Conservation (phyloP, 92 coral and sea anemone species). For the Zoanthus gigantus region DNA sequence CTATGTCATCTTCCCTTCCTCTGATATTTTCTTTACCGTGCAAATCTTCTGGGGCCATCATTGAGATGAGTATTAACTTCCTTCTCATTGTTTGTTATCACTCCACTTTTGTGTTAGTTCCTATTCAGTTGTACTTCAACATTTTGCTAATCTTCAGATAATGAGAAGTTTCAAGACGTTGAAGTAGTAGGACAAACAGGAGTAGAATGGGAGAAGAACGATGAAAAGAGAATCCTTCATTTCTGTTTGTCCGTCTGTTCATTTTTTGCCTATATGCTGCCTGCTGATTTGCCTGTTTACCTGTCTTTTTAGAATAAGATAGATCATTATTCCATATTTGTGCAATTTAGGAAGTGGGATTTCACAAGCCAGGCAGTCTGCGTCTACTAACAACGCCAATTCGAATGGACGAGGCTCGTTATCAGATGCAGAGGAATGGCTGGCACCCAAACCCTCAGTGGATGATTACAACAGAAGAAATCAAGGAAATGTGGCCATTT, state of each 20-base stretch:
- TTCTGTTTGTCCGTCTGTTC: background rate
- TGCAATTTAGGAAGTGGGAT: constrained; percentile 77
- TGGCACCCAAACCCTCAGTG: constrained; percentile 96
- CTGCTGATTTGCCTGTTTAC: background rate
- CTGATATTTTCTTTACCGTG: no score
- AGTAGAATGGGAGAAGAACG: no score
- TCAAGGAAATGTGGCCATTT: constrained; percentile 87
- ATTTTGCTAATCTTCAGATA: no score
- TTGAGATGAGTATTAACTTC: no score
- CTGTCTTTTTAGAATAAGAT: background rate
- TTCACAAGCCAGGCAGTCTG: constrained; percentile 94
- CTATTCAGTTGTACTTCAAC: background rate
- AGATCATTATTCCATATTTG: background rate
- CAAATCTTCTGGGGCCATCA: no score
- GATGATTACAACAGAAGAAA: constrained; percentile 92
- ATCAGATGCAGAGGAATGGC: constrained; percentile 95
- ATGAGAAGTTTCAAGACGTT: no score
- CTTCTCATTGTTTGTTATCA: no score
- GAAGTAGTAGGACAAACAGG: no score
- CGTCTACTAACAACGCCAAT: constrained; percentile 85
- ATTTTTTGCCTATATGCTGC: background rate
- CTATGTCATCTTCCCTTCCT: no score
- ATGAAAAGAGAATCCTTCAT: no score
- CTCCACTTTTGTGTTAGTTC: background rate
- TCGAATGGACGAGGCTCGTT: constrained; percentile 92